Percentiles rank a stretch among this genome's conserved stretches.
These are phyloP conservation scores for Saturnia japonica DNA, from an alignment of 2,888 invertebrate species.

Conservation along the genomic window DNA sequence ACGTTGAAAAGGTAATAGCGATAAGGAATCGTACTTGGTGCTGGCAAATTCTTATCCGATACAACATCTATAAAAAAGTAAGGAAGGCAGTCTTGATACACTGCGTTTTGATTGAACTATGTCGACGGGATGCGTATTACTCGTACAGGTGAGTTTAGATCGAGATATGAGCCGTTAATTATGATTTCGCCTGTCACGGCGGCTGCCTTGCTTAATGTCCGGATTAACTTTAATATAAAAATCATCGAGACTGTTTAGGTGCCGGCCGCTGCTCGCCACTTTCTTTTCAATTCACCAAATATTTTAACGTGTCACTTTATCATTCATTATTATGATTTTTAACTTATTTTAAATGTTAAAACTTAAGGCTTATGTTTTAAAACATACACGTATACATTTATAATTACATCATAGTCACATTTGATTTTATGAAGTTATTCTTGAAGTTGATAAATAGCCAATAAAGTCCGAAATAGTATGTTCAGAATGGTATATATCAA, in stretches of 20 bases:
- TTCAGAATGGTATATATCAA: background rate
- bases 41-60: background rate
- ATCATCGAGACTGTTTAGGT: slow-evolving; percentile 32
- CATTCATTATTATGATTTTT: background rate
- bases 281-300: slow-evolving; percentile 12
- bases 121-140: slow-evolving; percentile 4
- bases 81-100: slow-evolving; percentile 16
- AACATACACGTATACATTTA: background rate
- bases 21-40: background rate
- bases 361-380: background rate
- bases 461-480: no score
- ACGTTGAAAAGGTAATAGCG: background rate
- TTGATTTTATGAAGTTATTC: background rate
- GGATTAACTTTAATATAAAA: slow-evolving; percentile 60
- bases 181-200: slow-evolving; percentile 77
- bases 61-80: background rate
- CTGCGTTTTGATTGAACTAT: slow-evolving; percentile 14
- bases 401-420: background rate
- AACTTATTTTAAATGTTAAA: background rate
- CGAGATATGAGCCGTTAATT: slow-evolving; percentile 69
- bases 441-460: no score
- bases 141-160: slow-evolving; percentile 44
- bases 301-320: background rate
- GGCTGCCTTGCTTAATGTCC: slow-evolving; percentile 73
- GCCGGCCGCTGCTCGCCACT: background rate